Evolutionary conservation across 2,113 vertebrate species (phyloP).

Genomic region (Nannobrachium achirus): DNA sequence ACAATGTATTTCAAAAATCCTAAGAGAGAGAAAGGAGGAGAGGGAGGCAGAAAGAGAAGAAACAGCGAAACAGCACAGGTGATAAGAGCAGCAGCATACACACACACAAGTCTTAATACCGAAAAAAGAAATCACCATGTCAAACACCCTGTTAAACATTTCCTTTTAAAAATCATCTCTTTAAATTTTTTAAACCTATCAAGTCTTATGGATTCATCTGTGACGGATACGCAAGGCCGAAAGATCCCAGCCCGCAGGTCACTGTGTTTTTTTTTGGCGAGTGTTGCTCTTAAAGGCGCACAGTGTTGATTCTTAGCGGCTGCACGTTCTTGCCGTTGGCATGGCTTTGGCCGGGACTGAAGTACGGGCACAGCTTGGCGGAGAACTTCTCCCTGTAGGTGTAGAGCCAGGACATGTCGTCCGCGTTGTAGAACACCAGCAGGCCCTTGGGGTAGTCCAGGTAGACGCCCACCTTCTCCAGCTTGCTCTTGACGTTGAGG

Average conservation of each 20-base stretch:
- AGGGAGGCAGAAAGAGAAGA: background rate
- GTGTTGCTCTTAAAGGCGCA: conserved; percentile 84
- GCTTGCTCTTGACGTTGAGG: conserved; percentile 94
- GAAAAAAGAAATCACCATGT: conserved; percentile 51
- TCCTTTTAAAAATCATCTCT: conserved; percentile 35
- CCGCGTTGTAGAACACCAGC: conserved; percentile 97
- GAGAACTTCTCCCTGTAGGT: conserved; percentile 95
- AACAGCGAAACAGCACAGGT: conserved; percentile 18
- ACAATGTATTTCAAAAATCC: conserved; percentile 36
- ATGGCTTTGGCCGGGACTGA: conserved; percentile 97
- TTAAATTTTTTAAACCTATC: conserved; percentile 38
- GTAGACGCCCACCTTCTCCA: conserved; percentile 98
- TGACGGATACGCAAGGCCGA: conserved; percentile 15
- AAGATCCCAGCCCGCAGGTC: background rate
- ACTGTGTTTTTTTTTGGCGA: background rate
- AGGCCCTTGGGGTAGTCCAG: conserved; percentile 95
- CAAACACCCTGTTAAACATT: conserved; percentile 55
- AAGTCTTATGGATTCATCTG: conserved; percentile 12
- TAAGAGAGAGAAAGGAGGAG: conserved; percentile 1
- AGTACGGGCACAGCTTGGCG: conserved; percentile 92
- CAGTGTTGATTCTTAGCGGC: conserved; percentile 93
- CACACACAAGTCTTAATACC: conserved; percentile 52
- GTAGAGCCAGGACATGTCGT: conserved; percentile 99
- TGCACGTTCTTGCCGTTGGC: conserved; percentile 98
- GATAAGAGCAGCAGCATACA: conserved; percentile 51